phyloP scores from a whole-genome alignment of 2,113 vertebrate genomes.

The Sigmodon hispidus region DNA sequence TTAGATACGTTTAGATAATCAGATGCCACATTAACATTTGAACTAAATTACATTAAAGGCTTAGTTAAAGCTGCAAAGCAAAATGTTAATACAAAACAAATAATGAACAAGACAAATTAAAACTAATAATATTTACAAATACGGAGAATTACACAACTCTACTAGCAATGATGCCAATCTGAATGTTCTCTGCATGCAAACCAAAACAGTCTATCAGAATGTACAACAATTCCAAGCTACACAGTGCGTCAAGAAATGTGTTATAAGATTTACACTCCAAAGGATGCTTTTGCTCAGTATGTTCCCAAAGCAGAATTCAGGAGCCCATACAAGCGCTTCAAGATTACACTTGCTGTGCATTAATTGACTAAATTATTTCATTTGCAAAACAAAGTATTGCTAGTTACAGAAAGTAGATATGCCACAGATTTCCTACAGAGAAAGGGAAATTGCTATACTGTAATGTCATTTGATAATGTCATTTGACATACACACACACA shows the following conservation, averaged over 20 bases:
- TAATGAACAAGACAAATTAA: not conserved
- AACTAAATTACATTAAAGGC: not conserved
- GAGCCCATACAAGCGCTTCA: not conserved
- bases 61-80: not conserved
- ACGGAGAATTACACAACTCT: not conserved
- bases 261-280: not conserved
- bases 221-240: not conserved
- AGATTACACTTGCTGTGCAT: not conserved
- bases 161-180: not conserved
- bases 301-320: not conserved
- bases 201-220: not conserved
- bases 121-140: not conserved
- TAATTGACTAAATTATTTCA: not conserved
- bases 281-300: not conserved
- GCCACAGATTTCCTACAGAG: not conserved
- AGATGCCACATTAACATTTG: not conserved
- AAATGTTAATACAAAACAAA: not conserved
- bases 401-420: not conserved
- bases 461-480: not conserved
- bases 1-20: not conserved
- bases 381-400: not conserved
- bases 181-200: not conserved
- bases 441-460: not conserved
- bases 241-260: not conserved
- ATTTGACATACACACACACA: fast-evolving